Evolutionary conservation across 2,888 invertebrate species (phyloP), one percentile per base, ranked within the genome.

Genomic region (Lasioglossum morio): DNA sequence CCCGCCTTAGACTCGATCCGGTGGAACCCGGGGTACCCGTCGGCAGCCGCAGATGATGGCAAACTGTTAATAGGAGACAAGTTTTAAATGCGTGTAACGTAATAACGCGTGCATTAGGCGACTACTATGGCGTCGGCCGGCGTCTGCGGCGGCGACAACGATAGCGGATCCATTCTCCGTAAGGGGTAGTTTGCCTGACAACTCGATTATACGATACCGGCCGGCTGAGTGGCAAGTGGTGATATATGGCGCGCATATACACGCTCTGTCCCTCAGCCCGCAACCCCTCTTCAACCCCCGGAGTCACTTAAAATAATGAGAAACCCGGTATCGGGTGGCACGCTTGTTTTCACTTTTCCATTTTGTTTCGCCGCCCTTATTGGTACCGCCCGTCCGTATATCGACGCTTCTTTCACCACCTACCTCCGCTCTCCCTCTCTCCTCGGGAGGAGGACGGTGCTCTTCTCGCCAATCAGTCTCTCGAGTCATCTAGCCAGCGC

Each of bases 171-270:
- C 90, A 90, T 92, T 91, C 91, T 85, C 90, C 88, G 91, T 91
- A 92, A 93, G 92, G 91, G 93, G 93, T 93, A 93, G 93, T 93
- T 93, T 93, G 93, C 92, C 91, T 93, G 93, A 93, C 93, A 93
- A 93, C 93, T 93, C 93, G 93, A 93, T 93, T 93, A 93, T 90
- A 92, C 92, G 91, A 92, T 92, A 92, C 90, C 91, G 53, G 86
- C 87, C 80, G 91, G 87, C 91, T 92, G 93, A 93, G 93, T 93
- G 93, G 92, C 93, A 92, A 93, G 92, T 93, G 91, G 89, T 91
- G 92, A 92, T 91, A 90, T 92, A 92, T 90, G 91, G 91, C 86
- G 87, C 87, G 91, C 90, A 88, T 91, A 89, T 88, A 91, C 88
- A 85, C 82, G 88, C 81, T 63, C 63, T 63, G 69, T 69, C 34